Evolutionary conservation across 2,888 invertebrate genomes (phyloP).

Genomic region (Lamellibrachia columna): DNA sequence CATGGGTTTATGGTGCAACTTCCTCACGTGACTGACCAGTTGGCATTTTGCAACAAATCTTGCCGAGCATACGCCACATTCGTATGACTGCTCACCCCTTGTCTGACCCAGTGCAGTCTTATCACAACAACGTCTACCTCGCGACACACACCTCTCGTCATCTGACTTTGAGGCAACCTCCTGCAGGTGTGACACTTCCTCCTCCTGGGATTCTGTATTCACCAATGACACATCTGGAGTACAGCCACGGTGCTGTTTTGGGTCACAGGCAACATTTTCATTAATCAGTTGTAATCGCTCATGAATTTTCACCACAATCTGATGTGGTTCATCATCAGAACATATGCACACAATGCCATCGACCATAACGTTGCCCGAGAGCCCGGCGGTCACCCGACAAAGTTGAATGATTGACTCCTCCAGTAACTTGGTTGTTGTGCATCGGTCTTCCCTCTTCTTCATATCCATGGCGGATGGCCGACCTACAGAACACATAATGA

Average conservation of each 20-base stretch:
- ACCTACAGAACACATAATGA: neutral
- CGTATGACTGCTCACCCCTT: neutral
- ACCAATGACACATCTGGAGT: too few relatives aligned
- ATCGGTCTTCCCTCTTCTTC: neutral
- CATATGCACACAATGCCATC: slow-evolving; percentile 53
- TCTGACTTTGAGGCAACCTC: neutral
- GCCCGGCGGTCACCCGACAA: slow-evolving; percentile 48
- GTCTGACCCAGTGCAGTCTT: neutral
- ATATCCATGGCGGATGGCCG: neutral
- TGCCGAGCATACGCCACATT: neutral
- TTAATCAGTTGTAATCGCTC: slow-evolving; percentile 36
- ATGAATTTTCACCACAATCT: slow-evolving; percentile 52
- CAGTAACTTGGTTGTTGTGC: neutral
- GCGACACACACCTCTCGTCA: neutral
- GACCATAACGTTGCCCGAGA: slow-evolving; percentile 43
- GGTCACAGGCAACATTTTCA: neutral
- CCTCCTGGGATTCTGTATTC: too few relatives aligned
- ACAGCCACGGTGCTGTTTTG: neutral
- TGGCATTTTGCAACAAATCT: neutral
- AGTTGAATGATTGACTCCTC: slow-evolving; percentile 29
- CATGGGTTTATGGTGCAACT: neutral
- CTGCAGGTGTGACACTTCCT: neutral
- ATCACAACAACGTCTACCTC: neutral
- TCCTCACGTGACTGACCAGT: neutral
- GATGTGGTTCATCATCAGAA: slow-evolving; percentile 43